Percentiles rank a stretch among this genome's conserved stretches.
Evolutionary conservation across 1,140 invertebrate species (phyloP).

Genomic region (Phymastichus coffea): DNA sequence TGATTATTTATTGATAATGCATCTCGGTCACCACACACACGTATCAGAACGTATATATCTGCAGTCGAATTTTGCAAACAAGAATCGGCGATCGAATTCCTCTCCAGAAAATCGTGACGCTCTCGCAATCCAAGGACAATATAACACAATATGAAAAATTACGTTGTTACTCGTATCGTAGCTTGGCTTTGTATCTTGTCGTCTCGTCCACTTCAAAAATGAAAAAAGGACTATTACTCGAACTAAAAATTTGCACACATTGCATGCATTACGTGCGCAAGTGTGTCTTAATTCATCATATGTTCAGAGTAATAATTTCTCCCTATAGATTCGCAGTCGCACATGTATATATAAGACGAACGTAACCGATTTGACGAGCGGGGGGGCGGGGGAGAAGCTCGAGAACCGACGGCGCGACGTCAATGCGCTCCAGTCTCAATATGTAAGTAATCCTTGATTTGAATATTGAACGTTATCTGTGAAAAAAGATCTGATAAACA

Average conservation of each 20-base stretch:
- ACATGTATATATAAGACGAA: slow-evolving; percentile 17
- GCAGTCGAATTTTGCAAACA: too few species aligned
- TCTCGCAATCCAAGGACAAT: too few species aligned
- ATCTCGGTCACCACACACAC: slow-evolving; percentile 33
- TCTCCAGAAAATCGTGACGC: slow-evolving; percentile 12
- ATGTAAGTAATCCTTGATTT: too few species aligned
- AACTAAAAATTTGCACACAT: slow-evolving; percentile 22
- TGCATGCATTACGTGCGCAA: too few species aligned
- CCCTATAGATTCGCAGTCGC: slow-evolving; percentile 9
- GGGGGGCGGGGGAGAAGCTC: slow-evolving; percentile 14
- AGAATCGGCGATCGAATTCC: slow-evolving; percentile 3
- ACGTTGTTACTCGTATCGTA: too few species aligned
- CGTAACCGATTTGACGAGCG: too few species aligned
- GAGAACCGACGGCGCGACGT: slow-evolving; percentile 5
- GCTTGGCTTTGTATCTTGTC: too few species aligned
- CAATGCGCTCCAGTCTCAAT: slow-evolving; percentile 1
- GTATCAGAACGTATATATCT: neutral
- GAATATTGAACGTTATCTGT: too few species aligned
- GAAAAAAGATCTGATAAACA: slow-evolving; percentile 6
- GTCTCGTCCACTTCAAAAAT: too few species aligned
- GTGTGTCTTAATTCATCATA: too few species aligned
- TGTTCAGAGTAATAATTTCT: slow-evolving; percentile 16
- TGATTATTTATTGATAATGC: slow-evolving; percentile 47
- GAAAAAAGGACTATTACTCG: slow-evolving; percentile 2
- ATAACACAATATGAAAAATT: too few species aligned